phyloP scores from a whole-genome alignment of 2,888 invertebrate species.

The Callinectes sapidus region DNA sequence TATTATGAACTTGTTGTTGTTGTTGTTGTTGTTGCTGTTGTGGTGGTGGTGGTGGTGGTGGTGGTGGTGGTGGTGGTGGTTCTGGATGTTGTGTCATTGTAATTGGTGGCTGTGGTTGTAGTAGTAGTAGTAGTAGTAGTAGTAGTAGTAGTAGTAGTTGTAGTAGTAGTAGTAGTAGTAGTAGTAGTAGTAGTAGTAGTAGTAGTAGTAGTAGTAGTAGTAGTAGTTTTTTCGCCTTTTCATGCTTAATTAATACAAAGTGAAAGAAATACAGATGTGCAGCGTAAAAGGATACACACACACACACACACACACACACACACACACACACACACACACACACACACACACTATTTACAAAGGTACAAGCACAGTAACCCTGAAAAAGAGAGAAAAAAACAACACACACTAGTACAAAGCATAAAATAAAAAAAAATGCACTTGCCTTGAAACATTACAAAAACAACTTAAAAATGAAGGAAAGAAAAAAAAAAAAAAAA shows the following conservation, averaged over 20 bases:
- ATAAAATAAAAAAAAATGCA: not conserved
- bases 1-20: not conserved
- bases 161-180: not conserved
- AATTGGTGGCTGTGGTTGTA: too few species aligned
- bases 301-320: slow-evolving; percentile 1
- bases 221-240: not conserved
- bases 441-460: not conserved
- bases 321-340: not conserved
- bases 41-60: not conserved
- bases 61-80: not conserved
- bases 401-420: not conserved
- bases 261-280: not conserved
- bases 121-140: not conserved
- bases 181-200: not conserved
- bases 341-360: not conserved
- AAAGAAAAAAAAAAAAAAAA: not conserved
- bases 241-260: not conserved
- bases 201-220: not conserved
- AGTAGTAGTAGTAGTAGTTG: not conserved
- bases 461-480: not conserved
- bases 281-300: not conserved
- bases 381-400: not conserved
- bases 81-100: too few species aligned
- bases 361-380: not conserved
- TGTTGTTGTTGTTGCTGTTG: too few species aligned